Conservation (phyloP, 2,888 invertebrate genomes). For the Acleris holmiana region DNA sequence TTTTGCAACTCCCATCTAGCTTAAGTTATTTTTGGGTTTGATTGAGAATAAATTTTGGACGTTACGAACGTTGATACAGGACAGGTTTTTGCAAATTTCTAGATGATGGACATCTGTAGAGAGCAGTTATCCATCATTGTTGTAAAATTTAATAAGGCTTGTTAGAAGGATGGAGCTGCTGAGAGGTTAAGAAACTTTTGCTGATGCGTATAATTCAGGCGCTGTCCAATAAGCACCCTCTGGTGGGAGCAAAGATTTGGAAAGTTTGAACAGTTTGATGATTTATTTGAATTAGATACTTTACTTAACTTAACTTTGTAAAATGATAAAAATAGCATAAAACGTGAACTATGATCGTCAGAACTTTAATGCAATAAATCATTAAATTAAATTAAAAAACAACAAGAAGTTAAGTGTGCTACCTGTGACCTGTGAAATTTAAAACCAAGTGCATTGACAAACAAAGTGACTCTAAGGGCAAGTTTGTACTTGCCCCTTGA, state of each 20-base stretch:
- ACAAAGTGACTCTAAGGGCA: neutral
- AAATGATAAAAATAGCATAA: neutral
- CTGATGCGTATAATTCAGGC: conserved; percentile 47
- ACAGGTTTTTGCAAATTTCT: conserved; percentile 39
- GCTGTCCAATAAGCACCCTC: conserved; percentile 32
- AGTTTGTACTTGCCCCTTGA: conserved; percentile 2
- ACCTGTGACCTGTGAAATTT: no score
- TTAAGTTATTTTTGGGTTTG: neutral
- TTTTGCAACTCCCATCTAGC: neutral
- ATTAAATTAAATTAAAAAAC: no score
- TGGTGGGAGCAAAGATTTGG: conserved; percentile 16
- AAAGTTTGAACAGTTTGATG: conserved; percentile 24
- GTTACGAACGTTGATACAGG: neutral
- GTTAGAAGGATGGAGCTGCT: conserved; percentile 60
- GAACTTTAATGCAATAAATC: conserved; percentile 9
- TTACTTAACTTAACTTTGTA: no score
- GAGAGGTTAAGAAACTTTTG: conserved; percentile 51
- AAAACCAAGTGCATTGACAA: neutral
- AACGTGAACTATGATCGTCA: conserved; percentile 11
- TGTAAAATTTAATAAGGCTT: conserved; percentile 69
- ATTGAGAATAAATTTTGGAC: conserved; percentile 3
- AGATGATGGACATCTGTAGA: conserved; percentile 46
- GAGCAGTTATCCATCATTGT: conserved; percentile 68
- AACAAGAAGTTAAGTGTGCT: no score
- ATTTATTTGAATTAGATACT: no score